Base-by-base conservation (phyloP, 2,888 invertebrate genomes). In the Euphydryas editha region DNA sequence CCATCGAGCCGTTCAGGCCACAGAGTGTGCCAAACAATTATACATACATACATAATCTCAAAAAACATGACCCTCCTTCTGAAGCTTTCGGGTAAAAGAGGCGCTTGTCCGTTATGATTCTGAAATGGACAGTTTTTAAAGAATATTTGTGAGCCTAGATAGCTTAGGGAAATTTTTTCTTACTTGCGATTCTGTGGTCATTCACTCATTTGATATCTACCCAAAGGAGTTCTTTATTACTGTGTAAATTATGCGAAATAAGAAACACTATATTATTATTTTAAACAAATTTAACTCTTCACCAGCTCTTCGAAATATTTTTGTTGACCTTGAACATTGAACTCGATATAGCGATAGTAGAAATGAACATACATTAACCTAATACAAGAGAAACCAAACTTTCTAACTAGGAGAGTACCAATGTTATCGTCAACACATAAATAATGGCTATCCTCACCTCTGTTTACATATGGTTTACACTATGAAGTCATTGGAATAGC, bases 381-480 rank as follows among this genome's bases (percentile, higher is more conserved):
- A 82, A 82, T 81, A 79, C 76, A 65, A 75, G 80, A 79, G 85
- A 86, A 86, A 88, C 78, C 76, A 75, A 81, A 84, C 88, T 89
- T 88, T 88, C 89, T 87, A 87, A 81, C 44, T 46, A 59, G 60
- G 37, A 39, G 59, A 42, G 78, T 30, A 62, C 49, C 44, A 46
- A 18, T 62, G 59, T 61, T 65, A 65, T 59, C 47, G 36, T 63
- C 59, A 36, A 20, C 24, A 37, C 37, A 37, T 57, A 49, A 57
- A 57, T 57, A 42, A 37, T 51, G 39, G 21, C 24, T 42, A 54
- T 36, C 17, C 24, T 24, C 54, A 24, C 21, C 11, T n/a, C 4
- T 44, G 0, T 20, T 18, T 47, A 0, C 18, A 20, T 11, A 21
- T 21, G 21, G 8, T 30, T 30, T 30, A 30, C 30, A 54, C 36